Evolutionary conservation across 1,140 invertebrate species (phyloP).

Genomic region (Atta texana): DNA sequence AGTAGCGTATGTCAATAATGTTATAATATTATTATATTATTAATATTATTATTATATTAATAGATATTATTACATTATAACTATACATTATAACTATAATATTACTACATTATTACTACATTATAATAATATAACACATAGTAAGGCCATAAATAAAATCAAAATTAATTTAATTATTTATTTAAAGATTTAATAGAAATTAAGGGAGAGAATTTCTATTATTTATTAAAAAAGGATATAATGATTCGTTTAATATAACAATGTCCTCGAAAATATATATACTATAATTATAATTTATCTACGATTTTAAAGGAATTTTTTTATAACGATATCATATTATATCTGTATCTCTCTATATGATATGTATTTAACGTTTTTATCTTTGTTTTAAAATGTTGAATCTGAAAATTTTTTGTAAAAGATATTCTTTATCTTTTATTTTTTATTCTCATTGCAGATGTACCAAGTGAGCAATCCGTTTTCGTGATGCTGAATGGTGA

Average conservation of each 20-base stretch:
- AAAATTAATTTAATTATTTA: slow-evolving; percentile 25
- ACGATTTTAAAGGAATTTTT: not conserved
- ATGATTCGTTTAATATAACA: too few relatives aligned
- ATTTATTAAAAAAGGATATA: not conserved
- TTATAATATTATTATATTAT: too few relatives aligned
- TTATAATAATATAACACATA: too few relatives aligned
- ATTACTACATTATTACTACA: too few relatives aligned
- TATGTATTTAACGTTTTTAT: not conserved
- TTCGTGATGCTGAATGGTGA: slow-evolving; percentile 96
- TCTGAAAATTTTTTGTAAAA: not conserved
- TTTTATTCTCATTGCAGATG: slow-evolving; percentile 87
- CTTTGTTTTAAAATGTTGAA: not conserved
- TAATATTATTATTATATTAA: too few relatives aligned
- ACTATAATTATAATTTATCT: too few relatives aligned
- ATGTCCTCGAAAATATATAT: too few relatives aligned
- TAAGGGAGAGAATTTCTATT: not conserved
- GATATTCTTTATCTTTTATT: not conserved
- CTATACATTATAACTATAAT: too few relatives aligned
- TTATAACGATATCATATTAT: not conserved
- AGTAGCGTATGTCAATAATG: not conserved
- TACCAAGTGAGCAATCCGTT: slow-evolving; percentile 92
- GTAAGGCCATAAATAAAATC: not conserved
- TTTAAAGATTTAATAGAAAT: not conserved
- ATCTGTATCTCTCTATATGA: too few relatives aligned
- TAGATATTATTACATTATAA: too few relatives aligned